A percentile compares a stretch with the other conserved stretches of the same genome.
phyloP scores from a whole-genome alignment of 2,797 vertebrate genomes.

The Clangula hyemalis region DNA sequence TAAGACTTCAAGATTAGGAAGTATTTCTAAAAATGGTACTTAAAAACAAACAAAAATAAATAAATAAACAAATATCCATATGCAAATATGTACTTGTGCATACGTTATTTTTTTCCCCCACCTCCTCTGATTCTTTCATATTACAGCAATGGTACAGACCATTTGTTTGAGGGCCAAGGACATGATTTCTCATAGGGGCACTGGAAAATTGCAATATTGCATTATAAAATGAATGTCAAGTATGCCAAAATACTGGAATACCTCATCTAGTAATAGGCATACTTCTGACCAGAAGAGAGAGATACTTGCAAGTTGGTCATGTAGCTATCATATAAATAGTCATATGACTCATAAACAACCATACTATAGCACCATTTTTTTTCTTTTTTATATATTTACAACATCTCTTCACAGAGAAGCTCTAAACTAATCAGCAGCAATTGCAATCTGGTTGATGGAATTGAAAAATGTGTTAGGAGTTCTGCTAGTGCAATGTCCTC shows the following conservation, averaged over 20 bases:
- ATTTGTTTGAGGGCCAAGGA: not conserved
- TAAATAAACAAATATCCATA: not conserved
- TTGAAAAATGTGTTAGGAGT: not conserved
- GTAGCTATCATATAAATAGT: not conserved
- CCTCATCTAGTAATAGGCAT: not conserved
- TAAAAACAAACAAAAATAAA: not conserved
- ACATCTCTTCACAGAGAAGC: not conserved
- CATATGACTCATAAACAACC: not conserved
- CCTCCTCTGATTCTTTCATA: not conserved
- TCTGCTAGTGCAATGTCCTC: not conserved
- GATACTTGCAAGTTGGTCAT: not conserved
- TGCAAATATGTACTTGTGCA: not conserved
- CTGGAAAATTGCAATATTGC: not conserved
- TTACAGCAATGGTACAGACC: not conserved
- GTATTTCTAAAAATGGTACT: not conserved
- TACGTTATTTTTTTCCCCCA: rapidly evolving
- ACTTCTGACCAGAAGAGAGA: not conserved
- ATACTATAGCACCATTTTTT: not conserved
- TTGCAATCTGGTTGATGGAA: not conserved
- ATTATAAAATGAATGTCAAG: not conserved
- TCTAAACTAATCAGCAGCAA: not conserved
- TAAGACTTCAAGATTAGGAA: not conserved
- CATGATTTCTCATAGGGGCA: not conserved
- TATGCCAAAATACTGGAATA: not conserved
- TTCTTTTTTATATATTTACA: not conserved